Conservation (phyloP, 1,140 invertebrate genomes). For the Maniola jurtina region DNA sequence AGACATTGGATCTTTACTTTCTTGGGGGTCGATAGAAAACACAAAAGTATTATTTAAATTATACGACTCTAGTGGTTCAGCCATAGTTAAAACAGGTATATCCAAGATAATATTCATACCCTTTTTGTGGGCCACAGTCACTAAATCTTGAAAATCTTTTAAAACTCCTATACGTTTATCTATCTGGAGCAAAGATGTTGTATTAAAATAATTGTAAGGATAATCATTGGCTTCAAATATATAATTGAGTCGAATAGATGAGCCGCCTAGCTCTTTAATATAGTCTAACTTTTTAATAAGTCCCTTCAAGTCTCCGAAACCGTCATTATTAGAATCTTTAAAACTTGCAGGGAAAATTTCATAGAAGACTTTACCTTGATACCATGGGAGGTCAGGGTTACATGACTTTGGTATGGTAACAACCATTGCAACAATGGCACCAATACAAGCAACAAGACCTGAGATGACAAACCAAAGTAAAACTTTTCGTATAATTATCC, state of each 20-base stretch:
- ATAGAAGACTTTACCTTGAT: conserved; percentile 89
- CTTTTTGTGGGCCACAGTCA: conserved; percentile 80
- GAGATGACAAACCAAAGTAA: conserved; percentile 86
- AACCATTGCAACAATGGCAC: conserved; percentile 85
- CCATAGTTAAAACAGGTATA: conserved; percentile 83
- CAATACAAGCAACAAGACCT: conserved; percentile 83
- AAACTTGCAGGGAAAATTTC: conserved; percentile 91
- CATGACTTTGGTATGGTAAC: conserved; percentile 84
- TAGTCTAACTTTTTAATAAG: conserved; percentile 84
- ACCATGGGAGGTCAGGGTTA: conserved; percentile 86
- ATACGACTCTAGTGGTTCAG: conserved; percentile 61
- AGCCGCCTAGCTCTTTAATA: conserved; percentile 82
- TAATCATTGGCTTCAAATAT: conserved; percentile 86
- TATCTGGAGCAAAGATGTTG: conserved; percentile 81
- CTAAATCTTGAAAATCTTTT: conserved; percentile 83
- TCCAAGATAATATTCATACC: conserved; percentile 88
- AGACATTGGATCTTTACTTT: conserved; percentile 66
- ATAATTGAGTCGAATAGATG: conserved; percentile 85
- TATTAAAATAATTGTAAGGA: conserved; percentile 84
- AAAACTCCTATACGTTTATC: conserved; percentile 82
- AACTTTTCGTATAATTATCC: conserved; percentile 85
- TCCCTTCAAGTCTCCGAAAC: conserved; percentile 86
- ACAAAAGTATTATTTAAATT: conserved; percentile 43
- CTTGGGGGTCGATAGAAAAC: conserved; percentile 43
- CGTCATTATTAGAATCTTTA: conserved; percentile 87